Evolutionary conservation across 2,888 invertebrate genomes (phyloP), one percentile per base, ranked within the genome.

Genomic region (Papilio protenor): DNA sequence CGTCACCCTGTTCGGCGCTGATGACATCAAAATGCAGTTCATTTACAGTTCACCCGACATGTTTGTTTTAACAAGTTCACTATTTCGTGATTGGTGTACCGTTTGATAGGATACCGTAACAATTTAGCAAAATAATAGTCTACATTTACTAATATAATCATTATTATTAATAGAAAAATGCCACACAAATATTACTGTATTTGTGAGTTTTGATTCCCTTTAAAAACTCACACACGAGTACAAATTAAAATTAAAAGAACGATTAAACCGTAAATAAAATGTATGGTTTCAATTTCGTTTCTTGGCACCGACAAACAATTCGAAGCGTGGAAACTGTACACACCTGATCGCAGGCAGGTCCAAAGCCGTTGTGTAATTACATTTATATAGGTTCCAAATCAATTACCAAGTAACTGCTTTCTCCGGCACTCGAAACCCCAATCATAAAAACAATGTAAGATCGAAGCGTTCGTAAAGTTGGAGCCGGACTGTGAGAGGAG

Each of bases 361-460:
- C 66, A 69, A 61, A 45, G 27, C 40, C 40, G 47, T 69, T 70
- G 77, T 70, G 70, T 77, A 77, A 77, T 77, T 77, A 77, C 77
- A 70, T 70, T 73, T 74, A 77, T 59, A 73, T 70, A 77, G 77
- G 73, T 69, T 66, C 73, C 75, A 77, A 80, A 79, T 78, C 80
- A 79, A 80, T 80, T 78, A 79, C 72, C 70, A 73, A 52, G 75
- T 73, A 77, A 78, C 75, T 76, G 75, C 79, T 79, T 80, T 80
- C 79, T 75, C 79, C 79, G 69, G 77, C 73, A 71, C 55, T 79
- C 82, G 74, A 77, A 80, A 79, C 72, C 80, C 79, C 75, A 77
- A 77, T 82, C 80, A 76, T 78, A 82, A 84, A 82, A 82, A 80
- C 81, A 83, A 83, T 81, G 82, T 85, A 86, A 73, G 73, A 75